Conservation (phyloP, 1,140 invertebrate species). For the Andrena cerasifolii region DNA sequence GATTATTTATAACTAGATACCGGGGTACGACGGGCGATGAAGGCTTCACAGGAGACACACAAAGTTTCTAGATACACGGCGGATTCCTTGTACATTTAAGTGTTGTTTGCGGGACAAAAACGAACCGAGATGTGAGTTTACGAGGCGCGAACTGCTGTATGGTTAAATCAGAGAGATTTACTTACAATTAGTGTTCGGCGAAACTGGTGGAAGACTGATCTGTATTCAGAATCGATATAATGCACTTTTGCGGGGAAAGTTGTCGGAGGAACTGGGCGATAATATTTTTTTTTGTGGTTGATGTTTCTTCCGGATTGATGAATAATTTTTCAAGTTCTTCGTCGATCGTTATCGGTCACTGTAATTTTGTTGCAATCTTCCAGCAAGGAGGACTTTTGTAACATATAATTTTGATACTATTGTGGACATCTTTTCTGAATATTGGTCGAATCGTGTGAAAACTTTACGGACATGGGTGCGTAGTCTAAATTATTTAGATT, state of each 20-base stretch:
- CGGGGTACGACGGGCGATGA: conserved; percentile 11
- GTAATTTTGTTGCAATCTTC: background rate
- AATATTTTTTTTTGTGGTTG: background rate
- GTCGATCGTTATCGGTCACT: background rate
- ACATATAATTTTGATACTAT: background rate
- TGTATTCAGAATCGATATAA: conserved; percentile 31
- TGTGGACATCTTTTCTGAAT: conserved; percentile 27
- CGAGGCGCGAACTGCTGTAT: background rate
- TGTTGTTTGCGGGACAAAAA: background rate
- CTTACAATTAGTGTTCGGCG: background rate
- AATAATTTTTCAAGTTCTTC: background rate
- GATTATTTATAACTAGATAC: conserved; percentile 54
- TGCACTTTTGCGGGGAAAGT: background rate
- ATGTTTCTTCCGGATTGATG: background rate
- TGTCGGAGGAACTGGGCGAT: background rate
- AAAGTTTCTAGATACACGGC: background rate
- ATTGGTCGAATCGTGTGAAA: background rate
- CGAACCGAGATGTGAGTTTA: background rate
- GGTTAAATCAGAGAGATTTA: background rate
- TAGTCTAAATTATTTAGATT: too few species aligned
- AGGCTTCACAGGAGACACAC: conserved; percentile 10
- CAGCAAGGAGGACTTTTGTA: background rate
- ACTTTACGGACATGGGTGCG: background rate
- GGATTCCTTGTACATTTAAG: background rate
- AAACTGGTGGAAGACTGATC: conserved; percentile 15